Conservation (phyloP, 2,888 invertebrate species). For the Platerodrilus igneus region DNA sequence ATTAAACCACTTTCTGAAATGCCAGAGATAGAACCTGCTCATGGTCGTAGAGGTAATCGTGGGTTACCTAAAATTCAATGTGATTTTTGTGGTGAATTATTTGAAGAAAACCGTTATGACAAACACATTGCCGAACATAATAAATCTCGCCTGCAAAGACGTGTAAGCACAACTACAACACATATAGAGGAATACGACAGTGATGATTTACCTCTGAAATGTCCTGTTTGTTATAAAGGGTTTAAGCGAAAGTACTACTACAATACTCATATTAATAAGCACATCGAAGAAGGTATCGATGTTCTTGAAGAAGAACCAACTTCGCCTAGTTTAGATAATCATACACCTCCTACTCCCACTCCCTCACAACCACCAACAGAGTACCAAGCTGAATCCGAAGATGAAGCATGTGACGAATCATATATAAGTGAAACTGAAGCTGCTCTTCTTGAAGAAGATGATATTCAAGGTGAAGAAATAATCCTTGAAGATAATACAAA, state of each 20-base stretch:
- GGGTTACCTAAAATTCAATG: conserved; percentile 17
- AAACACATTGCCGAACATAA: conserved; percentile 18
- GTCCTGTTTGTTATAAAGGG: conserved; percentile 10
- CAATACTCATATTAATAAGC: conserved; percentile 12
- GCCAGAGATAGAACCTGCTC: no score
- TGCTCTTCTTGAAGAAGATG: background rate
- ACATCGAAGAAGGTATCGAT: conserved; percentile 4
- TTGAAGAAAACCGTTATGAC: conserved; percentile 14
- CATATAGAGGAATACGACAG: conserved; percentile 1
- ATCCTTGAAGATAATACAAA: conserved; percentile 3
- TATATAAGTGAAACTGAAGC: background rate
- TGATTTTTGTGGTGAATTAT: conserved; percentile 19
- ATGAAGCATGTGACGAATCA: background rate
- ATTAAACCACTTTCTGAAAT: no score
- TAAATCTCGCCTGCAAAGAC: conserved; percentile 11
- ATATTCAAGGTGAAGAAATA: no score
- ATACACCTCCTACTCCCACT: no score
- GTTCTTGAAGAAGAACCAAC: no score
- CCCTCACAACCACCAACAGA: no score
- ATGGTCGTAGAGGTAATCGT: no score
- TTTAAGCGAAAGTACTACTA: conserved; percentile 15
- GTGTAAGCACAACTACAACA: no score
- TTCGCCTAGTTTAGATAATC: no score
- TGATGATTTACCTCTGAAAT: conserved; percentile 9
- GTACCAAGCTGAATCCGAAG: no score